Evolutionary conservation across 2,797 vertebrate species (phyloP), one percentile per base, ranked within the genome.

Genomic region (Acipenser oxyrinchus): DNA sequence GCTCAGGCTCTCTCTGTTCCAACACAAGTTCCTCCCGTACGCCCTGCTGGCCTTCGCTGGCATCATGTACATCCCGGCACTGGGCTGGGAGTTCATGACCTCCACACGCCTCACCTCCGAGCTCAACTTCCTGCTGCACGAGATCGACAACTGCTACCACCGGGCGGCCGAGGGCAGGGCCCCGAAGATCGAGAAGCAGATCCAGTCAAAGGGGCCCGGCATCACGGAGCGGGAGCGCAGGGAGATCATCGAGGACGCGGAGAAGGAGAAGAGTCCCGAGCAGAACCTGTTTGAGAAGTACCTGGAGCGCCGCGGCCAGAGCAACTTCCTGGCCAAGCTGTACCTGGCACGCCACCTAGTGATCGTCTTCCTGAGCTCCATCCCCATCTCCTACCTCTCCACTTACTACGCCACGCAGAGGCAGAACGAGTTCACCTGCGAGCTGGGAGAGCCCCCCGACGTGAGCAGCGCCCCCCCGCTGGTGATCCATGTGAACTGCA

Each of bases 101-200:
- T 98, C 97, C 51, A 99, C 97, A 0, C 91, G 97, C 65, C 93
- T 99, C 83, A 99, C 97, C 71, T 99, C 97, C 0, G 97, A 99
- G 84, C 93, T 99, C 84, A 99, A 97, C 86, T 99, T 99, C 86
- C 88, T 99, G 75, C 97, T 99, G 76, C 97, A 99, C 83, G 97
- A 99, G 84, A 98, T 99, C 0, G 97, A 99, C 84, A 99, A 98
- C 85, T 99, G 95, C 83, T 99, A 99, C 82, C 97, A 99, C 80
- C 89, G 97, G 61, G 96, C 97, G 0, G 97, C 97, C 1, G 97
- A 99, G 82, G 95, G 97, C 59, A 87, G 97, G 2, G 96, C 97
- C 3, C 97, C 97, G 50, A 99, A 99, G 88, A 99, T 99, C n/a
- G 97, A 99, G 81, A 99, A 98, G 83, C 97, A 99, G 88, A 99